Percentiles rank a stretch among this genome's conserved stretches.
Evolutionary conservation across 1,140 invertebrate species (phyloP).

Genomic region (Oreohelix idahoensis): DNA sequence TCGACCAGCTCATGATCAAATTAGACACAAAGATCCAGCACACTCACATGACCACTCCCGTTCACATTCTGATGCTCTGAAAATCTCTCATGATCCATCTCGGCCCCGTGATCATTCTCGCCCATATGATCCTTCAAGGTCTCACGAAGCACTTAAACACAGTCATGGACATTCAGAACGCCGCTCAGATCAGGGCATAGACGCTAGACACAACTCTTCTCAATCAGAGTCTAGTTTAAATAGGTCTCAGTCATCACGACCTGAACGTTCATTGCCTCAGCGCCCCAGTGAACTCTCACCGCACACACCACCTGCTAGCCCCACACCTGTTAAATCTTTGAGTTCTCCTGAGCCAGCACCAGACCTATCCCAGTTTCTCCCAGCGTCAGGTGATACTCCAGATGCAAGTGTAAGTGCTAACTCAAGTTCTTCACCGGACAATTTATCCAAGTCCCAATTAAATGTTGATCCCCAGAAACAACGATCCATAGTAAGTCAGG

Average conservation of each 20-base stretch:
- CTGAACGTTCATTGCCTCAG: background rate
- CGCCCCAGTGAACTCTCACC: background rate
- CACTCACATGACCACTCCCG: background rate
- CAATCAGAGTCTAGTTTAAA: background rate
- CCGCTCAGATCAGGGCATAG: background rate
- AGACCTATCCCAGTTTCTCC: background rate
- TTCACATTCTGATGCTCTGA: background rate
- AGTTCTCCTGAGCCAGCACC: background rate
- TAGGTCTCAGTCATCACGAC: background rate
- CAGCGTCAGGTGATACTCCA: background rate
- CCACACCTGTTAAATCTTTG: background rate
- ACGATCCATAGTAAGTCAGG: background rate
- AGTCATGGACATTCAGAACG: background rate
- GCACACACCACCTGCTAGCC: background rate
- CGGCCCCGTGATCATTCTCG: background rate
- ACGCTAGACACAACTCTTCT: background rate
- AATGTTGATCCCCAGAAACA: background rate
- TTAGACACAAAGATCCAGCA: background rate
- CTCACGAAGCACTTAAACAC: background rate
- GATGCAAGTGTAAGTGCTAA: background rate
- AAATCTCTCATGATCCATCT: background rate
- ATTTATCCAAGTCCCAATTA: background rate
- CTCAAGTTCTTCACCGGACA: background rate
- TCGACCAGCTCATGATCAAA: background rate
- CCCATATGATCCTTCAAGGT: background rate